Conservation (phyloP, 1,140 invertebrate genomes). For the Aphis craccivora region DNA sequence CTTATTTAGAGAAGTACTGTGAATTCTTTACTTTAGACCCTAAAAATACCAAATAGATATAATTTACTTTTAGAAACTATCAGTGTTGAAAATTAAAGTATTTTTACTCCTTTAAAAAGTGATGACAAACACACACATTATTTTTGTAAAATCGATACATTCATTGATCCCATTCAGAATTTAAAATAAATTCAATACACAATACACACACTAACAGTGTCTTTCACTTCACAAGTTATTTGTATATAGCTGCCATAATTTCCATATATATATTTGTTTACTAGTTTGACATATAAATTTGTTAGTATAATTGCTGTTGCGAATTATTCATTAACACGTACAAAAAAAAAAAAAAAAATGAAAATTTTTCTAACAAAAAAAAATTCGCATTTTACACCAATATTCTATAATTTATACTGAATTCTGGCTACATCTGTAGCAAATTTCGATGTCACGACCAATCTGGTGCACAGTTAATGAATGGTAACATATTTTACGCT, state of each 20-base stretch:
- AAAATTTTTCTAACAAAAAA: neutral
- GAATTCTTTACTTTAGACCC: too few species aligned
- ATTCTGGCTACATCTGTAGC: neutral
- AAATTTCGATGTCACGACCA: neutral
- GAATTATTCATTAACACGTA: slow-evolving; percentile 22
- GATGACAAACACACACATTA: too few species aligned
- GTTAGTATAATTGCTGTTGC: neutral
- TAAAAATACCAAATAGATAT: too few species aligned
- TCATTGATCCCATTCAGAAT: too few species aligned
- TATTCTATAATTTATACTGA: neutral
- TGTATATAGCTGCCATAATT: neutral
- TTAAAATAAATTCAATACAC: too few species aligned
- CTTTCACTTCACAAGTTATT: neutral
- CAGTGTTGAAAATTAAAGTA: too few species aligned
- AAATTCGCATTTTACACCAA: neutral
- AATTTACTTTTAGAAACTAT: too few species aligned
- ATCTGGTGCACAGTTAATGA: neutral
- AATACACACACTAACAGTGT: neutral
- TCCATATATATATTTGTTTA: neutral
- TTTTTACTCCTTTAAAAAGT: too few species aligned
- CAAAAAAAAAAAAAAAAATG: neutral
- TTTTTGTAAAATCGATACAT: too few species aligned
- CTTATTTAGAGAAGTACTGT: too few species aligned
- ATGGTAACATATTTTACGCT: neutral
- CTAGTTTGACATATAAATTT: neutral